These are phyloP conservation scores for Sebastiscus albofasciatus DNA, from an alignment of 2,797 vertebrate species.

Conservation along the genomic window DNA sequence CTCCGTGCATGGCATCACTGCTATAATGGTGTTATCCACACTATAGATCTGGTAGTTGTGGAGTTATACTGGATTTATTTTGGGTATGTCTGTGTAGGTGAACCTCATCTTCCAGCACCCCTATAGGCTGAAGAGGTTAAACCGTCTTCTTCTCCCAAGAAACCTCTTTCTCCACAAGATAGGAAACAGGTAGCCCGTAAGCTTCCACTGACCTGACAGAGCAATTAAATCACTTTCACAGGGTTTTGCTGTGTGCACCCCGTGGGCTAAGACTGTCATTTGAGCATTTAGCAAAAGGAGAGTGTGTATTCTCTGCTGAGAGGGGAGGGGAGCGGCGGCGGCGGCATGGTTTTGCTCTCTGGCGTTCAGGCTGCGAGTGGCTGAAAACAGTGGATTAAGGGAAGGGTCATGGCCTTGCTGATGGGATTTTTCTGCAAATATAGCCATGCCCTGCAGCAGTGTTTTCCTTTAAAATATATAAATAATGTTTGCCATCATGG, in stretches of 20 bases:
- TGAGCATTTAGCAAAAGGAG: conserved; percentile 73
- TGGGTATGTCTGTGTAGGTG: not conserved
- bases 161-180: not conserved
- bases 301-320: conserved; percentile 33
- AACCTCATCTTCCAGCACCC: not conserved
- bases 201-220: conserved; percentile 69
- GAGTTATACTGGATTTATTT: too few relatives aligned
- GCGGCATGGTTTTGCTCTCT: conserved; percentile 22
- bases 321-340: not conserved
- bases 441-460: conserved; percentile 27
- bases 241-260: conserved; percentile 38
- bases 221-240: conserved; percentile 72
- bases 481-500: conserved; percentile 56
- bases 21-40: too few relatives aligned
- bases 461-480: conserved; percentile 52
- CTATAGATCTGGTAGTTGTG: too few relatives aligned
- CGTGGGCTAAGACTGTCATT: conserved; percentile 59
- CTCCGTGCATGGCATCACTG: fast-evolving
- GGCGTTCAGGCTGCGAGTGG: conserved; percentile 58
- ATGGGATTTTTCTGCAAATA: conserved; percentile 70
- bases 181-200: conserved; percentile 50
- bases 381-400: conserved; percentile 72
- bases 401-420: conserved; percentile 74
- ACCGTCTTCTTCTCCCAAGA: not conserved
- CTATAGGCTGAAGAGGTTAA: not conserved